Percentiles rank a stretch among this genome's conserved stretches.
Evolutionary conservation across 2,888 invertebrate genomes (phyloP).

Genomic region (Kuschelorhynchus macadamiae): DNA sequence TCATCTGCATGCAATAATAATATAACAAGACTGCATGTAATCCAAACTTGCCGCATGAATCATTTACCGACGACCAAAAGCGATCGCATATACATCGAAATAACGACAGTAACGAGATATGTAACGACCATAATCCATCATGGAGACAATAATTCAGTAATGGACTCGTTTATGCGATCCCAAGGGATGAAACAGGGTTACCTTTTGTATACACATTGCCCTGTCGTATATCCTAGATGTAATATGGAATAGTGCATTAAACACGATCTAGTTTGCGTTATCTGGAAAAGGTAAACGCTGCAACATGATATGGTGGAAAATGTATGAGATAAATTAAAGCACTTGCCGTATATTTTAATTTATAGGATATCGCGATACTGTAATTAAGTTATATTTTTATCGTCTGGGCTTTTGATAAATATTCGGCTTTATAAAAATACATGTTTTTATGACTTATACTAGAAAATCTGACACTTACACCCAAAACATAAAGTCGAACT

Average conservation of each 20-base stretch:
- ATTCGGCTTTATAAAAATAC: too few relatives aligned
- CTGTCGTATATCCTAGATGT: not conserved
- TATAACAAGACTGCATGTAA: not conserved
- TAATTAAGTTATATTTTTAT: too few relatives aligned
- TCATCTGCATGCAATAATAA: not conserved
- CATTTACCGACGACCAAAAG: constrained; percentile 24
- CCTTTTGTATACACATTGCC: constrained; percentile 34
- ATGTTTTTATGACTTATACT: too few relatives aligned
- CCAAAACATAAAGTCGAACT: too few relatives aligned
- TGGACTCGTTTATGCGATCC: constrained; percentile 44
- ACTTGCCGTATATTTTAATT: too few relatives aligned
- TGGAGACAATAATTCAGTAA: constrained; percentile 48
- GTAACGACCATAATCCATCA: constrained; percentile 48
- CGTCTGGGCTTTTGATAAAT: too few relatives aligned
- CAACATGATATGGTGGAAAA: not conserved
- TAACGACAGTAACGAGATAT: constrained; percentile 41
- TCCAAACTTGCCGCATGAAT: constrained; percentile 32
- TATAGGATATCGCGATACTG: too few relatives aligned
- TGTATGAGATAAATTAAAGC: not conserved
- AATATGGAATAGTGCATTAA: constrained; percentile 9
- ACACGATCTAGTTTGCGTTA: not conserved
- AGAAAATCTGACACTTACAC: too few relatives aligned
- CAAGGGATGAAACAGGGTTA: constrained; percentile 40
- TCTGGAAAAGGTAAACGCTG: not conserved
- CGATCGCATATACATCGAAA: constrained; percentile 30